phyloP scores from a whole-genome alignment of 2,888 invertebrate genomes.

The Clunio marinus region DNA sequence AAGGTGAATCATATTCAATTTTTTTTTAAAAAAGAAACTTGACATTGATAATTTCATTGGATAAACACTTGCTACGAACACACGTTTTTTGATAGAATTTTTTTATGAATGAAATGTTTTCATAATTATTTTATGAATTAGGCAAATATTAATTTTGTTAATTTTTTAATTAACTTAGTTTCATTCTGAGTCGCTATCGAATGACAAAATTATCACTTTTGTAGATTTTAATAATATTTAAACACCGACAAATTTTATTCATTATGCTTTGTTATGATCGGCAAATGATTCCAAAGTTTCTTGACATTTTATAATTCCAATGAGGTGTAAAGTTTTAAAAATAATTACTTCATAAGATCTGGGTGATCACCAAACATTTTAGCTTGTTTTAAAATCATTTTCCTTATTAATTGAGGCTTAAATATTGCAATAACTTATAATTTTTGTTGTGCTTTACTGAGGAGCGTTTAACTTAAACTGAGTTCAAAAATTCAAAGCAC shows the following conservation, averaged over 20 bases:
- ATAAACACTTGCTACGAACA: too few species aligned
- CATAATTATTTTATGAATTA: too few species aligned
- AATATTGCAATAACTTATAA: background rate
- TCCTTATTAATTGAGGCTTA: background rate
- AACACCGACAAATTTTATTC: too few species aligned
- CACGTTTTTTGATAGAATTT: background rate
- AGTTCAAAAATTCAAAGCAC: slow-evolving; percentile 7
- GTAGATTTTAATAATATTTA: too few species aligned
- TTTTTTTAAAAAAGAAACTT: background rate
- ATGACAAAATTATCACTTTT: too few species aligned
- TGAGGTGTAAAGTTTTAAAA: background rate
- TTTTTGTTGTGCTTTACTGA: background rate
- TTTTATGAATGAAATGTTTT: background rate
- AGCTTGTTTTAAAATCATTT: slow-evolving; percentile 26
- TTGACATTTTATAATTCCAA: background rate
- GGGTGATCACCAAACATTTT: slow-evolving; percentile 29
- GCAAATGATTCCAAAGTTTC: background rate
- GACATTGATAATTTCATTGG: too few species aligned
- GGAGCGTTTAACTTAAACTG: slow-evolving; percentile 15
- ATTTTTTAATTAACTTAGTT: too few species aligned
- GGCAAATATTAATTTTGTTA: too few species aligned
- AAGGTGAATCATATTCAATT: slow-evolving; percentile 8
- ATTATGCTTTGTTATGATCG: too few species aligned
- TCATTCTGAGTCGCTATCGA: too few species aligned
- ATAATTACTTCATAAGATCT: slow-evolving; percentile 29